Conservation (phyloP, 2,113 vertebrate genomes). For the Atherinomorus stipes region DNA sequence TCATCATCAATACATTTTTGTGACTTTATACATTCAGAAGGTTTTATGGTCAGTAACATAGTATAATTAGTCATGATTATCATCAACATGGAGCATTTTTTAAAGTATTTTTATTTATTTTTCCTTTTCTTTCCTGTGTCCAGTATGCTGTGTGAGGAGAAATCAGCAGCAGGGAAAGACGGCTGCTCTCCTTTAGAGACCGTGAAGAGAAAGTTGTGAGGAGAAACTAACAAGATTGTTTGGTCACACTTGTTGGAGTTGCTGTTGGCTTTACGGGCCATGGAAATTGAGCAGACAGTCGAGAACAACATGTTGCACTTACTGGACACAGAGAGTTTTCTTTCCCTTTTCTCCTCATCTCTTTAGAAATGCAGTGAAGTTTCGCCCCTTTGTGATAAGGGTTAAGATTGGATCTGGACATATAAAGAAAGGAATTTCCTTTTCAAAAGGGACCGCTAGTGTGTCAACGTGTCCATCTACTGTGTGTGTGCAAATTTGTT, state of each 20-base stretch:
- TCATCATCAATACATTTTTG: no score
- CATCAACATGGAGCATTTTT: neutral
- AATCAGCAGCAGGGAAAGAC: conserved; percentile 15
- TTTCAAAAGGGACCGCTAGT: neutral
- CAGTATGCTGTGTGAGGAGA: neutral
- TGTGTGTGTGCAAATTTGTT: conserved; percentile 12
- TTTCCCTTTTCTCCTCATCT: neutral
- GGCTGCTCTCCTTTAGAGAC: conserved; percentile 37
- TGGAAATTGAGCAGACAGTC: conserved; percentile 61
- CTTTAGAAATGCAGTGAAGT: conserved; percentile 3
- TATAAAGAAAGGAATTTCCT: conserved; percentile 37
- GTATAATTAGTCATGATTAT: neutral
- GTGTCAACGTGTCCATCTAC: no score
- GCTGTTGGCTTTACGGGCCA: conserved; percentile 47
- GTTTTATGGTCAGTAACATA: neutral
- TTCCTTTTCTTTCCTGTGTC: neutral
- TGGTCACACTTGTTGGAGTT: conserved; percentile 64
- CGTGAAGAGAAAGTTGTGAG: conserved; percentile 21
- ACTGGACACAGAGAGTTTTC: conserved; percentile 29
- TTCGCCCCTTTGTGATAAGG: conserved; percentile 30
- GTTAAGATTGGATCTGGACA: conserved; percentile 1
- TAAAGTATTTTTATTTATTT: conserved; percentile 5
- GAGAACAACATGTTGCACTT: conserved; percentile 37
- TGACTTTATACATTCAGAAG: no score
- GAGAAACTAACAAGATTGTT: conserved; percentile 69